Base-by-base conservation (phyloP, 2,113 vertebrate genomes). In the Egretta garzetta region DNA sequence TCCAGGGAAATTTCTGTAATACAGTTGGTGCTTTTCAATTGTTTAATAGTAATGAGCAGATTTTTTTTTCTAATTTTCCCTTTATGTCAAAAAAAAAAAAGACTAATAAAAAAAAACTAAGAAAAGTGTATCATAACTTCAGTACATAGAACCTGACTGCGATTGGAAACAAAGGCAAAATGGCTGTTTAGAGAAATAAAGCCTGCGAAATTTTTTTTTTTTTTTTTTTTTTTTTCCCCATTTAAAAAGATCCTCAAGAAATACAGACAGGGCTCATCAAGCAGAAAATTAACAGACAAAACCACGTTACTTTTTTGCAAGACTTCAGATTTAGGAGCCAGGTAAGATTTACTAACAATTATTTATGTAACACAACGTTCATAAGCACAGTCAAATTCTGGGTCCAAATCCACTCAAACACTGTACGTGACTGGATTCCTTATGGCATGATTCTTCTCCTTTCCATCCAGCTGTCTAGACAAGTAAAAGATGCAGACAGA, bases 401-500 rank as follows among this genome's bases (percentile, higher is more conserved):
- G 7, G 24, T 52, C 18, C 24, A 22, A 43, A 66, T 68, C 49
- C 3, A 1, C 22, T 72, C 12, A 81, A 88, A n/a, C 28, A 70
- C 19, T 19, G 19, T 27, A 77, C 5, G 14, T 76, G 41, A 88
- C 60, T 72, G n/a, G 86, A 13, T 73, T 83, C 24, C 67, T 53
- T 72, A 73, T 9, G 21, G 12, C 14, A 62, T 60, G 58, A 86
- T 50, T 80, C 79, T 76, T 80, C 45, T 80, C 33, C 30, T 93
- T 93, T 73, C 55, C 43, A 86, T 71, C 47, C 59, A 73, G 28
- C 26, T 90, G 88, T 94, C 85, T 90, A 88, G 82, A 82, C 92
- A 92, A 58, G 33, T 8, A 58, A 55, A 49, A 55, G 13, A 73
- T 90, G n/a, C 50, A 60, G n/a, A 56, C 23, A 62, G 6, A 53